These are phyloP conservation scores for Tetragonisca angustula DNA, from an alignment of 2,888 invertebrate genomes.

Conservation along the genomic window DNA sequence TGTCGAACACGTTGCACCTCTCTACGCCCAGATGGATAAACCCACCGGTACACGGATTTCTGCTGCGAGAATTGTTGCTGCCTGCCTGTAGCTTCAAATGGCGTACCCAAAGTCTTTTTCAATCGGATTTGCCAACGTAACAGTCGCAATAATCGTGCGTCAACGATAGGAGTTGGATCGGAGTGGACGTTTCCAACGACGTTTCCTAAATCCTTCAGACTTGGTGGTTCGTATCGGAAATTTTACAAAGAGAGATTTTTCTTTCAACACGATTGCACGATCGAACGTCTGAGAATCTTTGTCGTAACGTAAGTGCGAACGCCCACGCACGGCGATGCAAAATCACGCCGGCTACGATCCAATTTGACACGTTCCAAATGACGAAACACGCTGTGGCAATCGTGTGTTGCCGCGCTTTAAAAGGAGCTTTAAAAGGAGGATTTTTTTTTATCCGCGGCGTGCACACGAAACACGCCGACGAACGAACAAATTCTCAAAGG, in stretches of 20 bases:
- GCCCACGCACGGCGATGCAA: conserved; percentile 21
- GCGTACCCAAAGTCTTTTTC: neutral
- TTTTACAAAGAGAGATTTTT: neutral
- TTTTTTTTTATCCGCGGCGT: conserved; percentile 23
- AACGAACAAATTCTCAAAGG: conserved; percentile 23
- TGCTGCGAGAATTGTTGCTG: neutral
- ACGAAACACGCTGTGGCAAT: conserved; percentile 45
- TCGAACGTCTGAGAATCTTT: too few relatives aligned
- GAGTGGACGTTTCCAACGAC: too few relatives aligned
- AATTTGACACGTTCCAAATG: conserved; percentile 37
- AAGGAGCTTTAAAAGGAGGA: conserved; percentile 12
- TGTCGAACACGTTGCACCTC: conserved; percentile 59
- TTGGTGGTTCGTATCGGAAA: too few relatives aligned
- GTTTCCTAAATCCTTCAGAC: too few relatives aligned
- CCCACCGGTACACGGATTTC: neutral
- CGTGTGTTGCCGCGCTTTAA: neutral
- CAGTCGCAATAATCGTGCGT: too few relatives aligned
- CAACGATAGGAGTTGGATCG: too few relatives aligned
- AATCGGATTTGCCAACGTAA: too few relatives aligned
- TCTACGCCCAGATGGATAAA: conserved; percentile 6
- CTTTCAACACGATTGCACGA: too few relatives aligned
- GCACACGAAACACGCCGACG: conserved; percentile 18
- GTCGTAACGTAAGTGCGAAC: neutral
- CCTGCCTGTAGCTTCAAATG: conserved; percentile 34
- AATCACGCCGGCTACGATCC: conserved; percentile 30